Percentiles rank a stretch among this genome's conserved stretches.
phyloP scores from a whole-genome alignment of 2,113 vertebrate species.

The Equus przewalskii region DNA sequence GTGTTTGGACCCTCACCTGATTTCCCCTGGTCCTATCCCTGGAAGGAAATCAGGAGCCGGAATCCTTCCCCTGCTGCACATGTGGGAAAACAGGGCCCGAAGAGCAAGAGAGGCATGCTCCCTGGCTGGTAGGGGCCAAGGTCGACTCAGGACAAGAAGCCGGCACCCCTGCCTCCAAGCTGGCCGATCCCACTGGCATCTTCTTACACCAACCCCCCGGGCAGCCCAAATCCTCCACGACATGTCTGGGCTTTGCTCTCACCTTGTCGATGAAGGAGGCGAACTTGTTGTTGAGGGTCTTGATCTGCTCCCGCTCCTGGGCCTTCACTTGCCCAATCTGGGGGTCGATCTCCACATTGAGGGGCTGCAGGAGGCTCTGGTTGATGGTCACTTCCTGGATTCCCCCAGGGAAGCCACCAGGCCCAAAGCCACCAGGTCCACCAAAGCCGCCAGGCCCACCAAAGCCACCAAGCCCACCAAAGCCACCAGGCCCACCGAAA shows the following conservation, averaged over 20 bases:
- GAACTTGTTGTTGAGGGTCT: conserved; percentile 88
- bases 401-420: conserved; percentile 74
- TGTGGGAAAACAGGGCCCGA: background rate
- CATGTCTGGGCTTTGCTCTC: background rate
- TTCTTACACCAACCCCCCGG: background rate
- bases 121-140: background rate
- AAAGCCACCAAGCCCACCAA: conserved; percentile 69
- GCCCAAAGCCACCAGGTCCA: conserved; percentile 55
- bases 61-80: background rate
- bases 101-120: background rate
- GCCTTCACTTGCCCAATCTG: conserved; percentile 87
- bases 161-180: background rate
- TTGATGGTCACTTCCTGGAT: conserved; percentile 90
- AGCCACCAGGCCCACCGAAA: background rate
- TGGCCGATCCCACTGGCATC: background rate
- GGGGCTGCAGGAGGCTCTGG: conserved; percentile 91
- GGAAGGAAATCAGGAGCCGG: background rate
- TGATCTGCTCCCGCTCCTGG: conserved; percentile 88
- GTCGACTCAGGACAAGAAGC: background rate
- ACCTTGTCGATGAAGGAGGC: conserved; percentile 88
- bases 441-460: conserved; percentile 74
- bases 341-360: conserved; percentile 93
- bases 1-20: background rate
- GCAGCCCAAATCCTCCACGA: background rate
- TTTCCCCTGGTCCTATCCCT: background rate